Evolutionary conservation across 1,140 invertebrate genomes (phyloP), one percentile per base, ranked within the genome.

Genomic region (Apis mellifera): DNA sequence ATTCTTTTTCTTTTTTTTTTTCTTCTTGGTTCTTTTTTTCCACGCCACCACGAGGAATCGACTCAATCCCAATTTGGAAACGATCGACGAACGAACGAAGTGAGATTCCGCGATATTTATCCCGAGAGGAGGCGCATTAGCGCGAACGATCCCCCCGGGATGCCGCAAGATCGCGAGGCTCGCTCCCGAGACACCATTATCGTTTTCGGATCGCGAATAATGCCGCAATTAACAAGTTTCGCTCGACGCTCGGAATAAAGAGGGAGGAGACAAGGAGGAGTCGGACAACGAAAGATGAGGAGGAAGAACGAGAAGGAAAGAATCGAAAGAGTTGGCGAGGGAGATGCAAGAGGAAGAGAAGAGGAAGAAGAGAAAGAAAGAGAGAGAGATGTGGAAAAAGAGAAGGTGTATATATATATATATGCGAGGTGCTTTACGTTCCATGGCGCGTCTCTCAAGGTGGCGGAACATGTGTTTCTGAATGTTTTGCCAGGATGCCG

Each of bases 401-500:
- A 32, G 17, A 23, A 54, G 64, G 60, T 55, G 54, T 60, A 54
- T 60, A 54, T n/a, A n/a, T n/a, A n/a, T n/a, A n/a, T n/a, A n/a
- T 50, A 71, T 59, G 73, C 75, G 57, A 69, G 73, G 79, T 75
- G 76, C 78, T 84, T 84, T 72, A 70, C 78, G 83, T 84, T 84
- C 78, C 78, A 77, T 68, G 79, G 81, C 85, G 77, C 65, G 80
- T 50, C 83, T 81, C 84, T 69, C 69, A 62, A 85, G 86, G 90
- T 90, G 90, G 81, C 82, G 82, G 86, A 90, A 90, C 90, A 90
- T 88, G 89, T 90, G 90, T 90, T 85, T 77, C 70, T 26, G 50
- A 13, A 75, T 89, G 85, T 90, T 89, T 87, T 87, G 84, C 71
- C 70, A 78, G 65, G 59, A 60, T 13, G 23, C 59, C 32, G 64